A percentile compares a stretch with the other conserved stretches of the same genome.
These are phyloP conservation scores for Budorcas taxicolor DNA, from an alignment of 2,113 vertebrate genomes.

Conservation along the genomic window DNA sequence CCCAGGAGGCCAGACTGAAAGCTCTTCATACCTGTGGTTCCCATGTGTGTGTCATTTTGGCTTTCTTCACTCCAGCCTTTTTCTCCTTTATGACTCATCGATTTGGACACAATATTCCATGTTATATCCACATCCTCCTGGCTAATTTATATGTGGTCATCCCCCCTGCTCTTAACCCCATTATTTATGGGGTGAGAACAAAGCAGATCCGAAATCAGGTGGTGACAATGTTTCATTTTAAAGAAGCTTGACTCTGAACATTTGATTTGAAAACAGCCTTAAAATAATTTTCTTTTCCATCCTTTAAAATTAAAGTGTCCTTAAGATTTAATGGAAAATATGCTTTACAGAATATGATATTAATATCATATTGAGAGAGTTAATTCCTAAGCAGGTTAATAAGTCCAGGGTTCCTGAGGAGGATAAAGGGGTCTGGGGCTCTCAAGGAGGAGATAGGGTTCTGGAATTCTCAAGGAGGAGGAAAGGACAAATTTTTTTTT, in stretches of 20 bases:
- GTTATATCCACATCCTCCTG: not conserved
- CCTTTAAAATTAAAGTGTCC: not conserved
- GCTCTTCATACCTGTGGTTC: constrained; percentile 49
- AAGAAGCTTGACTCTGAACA: not conserved
- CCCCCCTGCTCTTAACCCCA: not conserved
- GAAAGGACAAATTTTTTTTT: not conserved
- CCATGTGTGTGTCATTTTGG: not conserved
- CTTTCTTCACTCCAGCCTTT: not conserved
- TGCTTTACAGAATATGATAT: not conserved
- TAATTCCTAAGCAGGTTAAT: not conserved
- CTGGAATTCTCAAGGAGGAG: not conserved
- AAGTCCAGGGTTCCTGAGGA: not conserved
- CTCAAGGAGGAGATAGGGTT: not conserved
- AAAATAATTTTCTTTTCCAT: not conserved
- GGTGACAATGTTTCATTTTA: not conserved
- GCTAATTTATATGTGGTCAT: constrained; percentile 45
- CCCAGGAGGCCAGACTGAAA: constrained; percentile 15
- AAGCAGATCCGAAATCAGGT: not conserved
- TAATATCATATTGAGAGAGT: not conserved
- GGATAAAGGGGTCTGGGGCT: not conserved
- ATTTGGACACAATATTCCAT: not conserved
- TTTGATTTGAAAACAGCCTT: not conserved
- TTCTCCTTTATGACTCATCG: not conserved
- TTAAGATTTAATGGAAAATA: not conserved
- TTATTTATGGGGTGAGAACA: constrained; percentile 33